Conservation (phyloP, 1,140 invertebrate genomes). For the Drosophila persimilis region DNA sequence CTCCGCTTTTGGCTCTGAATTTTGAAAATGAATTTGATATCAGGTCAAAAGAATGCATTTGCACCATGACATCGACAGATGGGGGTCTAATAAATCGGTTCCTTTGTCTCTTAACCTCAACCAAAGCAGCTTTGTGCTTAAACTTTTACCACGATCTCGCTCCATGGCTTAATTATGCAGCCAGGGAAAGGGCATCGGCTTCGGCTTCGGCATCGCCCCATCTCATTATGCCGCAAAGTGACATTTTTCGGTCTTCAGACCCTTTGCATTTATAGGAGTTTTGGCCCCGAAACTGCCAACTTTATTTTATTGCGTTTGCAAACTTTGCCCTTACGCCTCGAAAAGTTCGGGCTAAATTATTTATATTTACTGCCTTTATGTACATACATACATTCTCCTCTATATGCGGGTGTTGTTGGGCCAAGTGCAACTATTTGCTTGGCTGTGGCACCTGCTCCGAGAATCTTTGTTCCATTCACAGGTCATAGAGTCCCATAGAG, state of each 20-base stretch:
- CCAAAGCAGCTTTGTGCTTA: slow-evolving; percentile 55
- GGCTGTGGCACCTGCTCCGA: slow-evolving; percentile 26
- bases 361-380: slow-evolving; percentile 44
- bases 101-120: slow-evolving; percentile 45
- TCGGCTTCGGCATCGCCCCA: slow-evolving; percentile 1
- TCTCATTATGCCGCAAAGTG: slow-evolving; percentile 64
- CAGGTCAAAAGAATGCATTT: slow-evolving; percentile 42
- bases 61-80: slow-evolving; percentile 41
- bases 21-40: slow-evolving; percentile 29
- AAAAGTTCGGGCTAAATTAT: slow-evolving; percentile 68
- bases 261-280: slow-evolving; percentile 18
- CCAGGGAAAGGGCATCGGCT: slow-evolving; percentile 9
- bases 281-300: slow-evolving; percentile 44
- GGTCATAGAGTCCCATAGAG: slow-evolving; percentile 34
- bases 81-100: slow-evolving; percentile 48
- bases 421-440: slow-evolving; percentile 64
- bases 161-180: slow-evolving; percentile 58
- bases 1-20: neutral
- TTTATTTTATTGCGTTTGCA: slow-evolving; percentile 80
- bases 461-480: slow-evolving; percentile 54
- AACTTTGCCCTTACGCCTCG: slow-evolving; percentile 69
- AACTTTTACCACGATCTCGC: slow-evolving; percentile 30
- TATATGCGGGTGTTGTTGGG: slow-evolving; percentile 13
- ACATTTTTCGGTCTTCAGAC: slow-evolving; percentile 53
- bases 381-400: neutral